Conservation (phyloP, 2,888 invertebrate genomes). For the Melinaea marsaeus region DNA sequence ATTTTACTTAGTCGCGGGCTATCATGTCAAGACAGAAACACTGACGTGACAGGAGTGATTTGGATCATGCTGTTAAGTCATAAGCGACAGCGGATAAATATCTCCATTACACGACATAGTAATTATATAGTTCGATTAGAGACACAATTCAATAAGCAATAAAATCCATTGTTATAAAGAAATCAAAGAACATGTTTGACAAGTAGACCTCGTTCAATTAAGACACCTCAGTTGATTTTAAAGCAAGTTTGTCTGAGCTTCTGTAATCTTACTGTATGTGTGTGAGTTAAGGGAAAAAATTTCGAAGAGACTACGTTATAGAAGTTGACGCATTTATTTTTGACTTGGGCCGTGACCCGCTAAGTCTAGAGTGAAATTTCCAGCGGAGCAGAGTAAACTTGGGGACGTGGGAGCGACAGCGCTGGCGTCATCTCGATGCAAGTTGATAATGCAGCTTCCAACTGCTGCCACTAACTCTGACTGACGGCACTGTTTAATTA, state of each 20-base stretch:
- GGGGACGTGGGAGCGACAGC: constrained; percentile 71
- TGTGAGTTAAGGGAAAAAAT: no score
- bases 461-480: constrained; percentile 20
- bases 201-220: no score
- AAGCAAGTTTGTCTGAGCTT: no score
- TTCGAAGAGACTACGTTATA: neutral
- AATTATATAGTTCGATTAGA: no score
- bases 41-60: constrained; percentile 35
- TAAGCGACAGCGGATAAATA: constrained; percentile 21
- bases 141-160: no score
- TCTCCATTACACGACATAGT: neutral
- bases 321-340: constrained; percentile 4
- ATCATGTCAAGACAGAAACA: constrained; percentile 23
- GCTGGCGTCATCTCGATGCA: constrained; percentile 69
- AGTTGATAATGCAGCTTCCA: constrained; percentile 60
- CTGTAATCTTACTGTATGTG: no score
- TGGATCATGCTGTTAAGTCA: constrained; percentile 29
- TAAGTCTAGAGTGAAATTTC: constrained; percentile 74
- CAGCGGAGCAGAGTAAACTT: constrained; percentile 71
- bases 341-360: constrained; percentile 41
- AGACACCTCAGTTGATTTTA: no score
- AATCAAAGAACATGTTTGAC: no score
- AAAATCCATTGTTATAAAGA: no score
- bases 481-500: constrained; percentile 31
- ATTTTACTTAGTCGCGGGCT: constrained; percentile 6